A percentile compares a stretch with the other conserved stretches of the same genome.
Evolutionary conservation across 2,797 vertebrate species (phyloP).

Genomic region (Thalassophryne amazonica): DNA sequence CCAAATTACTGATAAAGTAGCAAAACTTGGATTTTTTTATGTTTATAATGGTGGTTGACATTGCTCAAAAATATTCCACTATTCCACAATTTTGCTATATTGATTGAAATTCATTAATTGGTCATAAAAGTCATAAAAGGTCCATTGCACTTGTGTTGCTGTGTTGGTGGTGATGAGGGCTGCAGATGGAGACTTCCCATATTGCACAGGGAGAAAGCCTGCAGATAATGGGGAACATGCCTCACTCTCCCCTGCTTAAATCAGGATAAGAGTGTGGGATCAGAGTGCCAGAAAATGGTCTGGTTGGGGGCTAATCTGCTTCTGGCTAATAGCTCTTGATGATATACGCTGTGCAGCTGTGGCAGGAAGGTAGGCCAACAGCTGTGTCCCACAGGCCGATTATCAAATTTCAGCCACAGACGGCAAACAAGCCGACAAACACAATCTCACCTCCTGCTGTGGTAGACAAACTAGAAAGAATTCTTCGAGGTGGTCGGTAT

Average conservation of each 20-base stretch:
- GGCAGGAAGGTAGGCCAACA: slow-evolving; percentile 71
- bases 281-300: slow-evolving; percentile 51
- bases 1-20: too few species aligned
- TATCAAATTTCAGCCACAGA: slow-evolving; percentile 67
- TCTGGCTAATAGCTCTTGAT: slow-evolving; percentile 69
- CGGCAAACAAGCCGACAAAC: slow-evolving; percentile 50
- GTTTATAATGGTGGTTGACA: too few species aligned
- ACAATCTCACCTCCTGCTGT: slow-evolving; percentile 47
- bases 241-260: slow-evolving; percentile 54
- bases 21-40: too few species aligned
- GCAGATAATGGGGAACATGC: slow-evolving; percentile 62
- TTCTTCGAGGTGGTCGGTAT: slow-evolving; percentile 23
- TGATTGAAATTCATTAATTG: too few species aligned
- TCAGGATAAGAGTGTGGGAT: slow-evolving; percentile 49
- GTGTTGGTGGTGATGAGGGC: too few species aligned
- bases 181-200: slow-evolving; percentile 9
- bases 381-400: slow-evolving; percentile 65
- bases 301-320: slow-evolving; percentile 62
- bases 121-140: too few species aligned
- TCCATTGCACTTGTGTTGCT: too few species aligned
- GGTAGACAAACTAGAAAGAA: slow-evolving; percentile 39
- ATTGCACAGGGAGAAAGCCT: slow-evolving; percentile 22
- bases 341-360: slow-evolving; percentile 74
- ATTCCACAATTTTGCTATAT: too few species aligned
- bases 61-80: too few species aligned